Percentiles rank a stretch among this genome's conserved stretches.
Evolutionary conservation across 2,888 invertebrate genomes (phyloP).

Genomic region (Gonocerus acuteangulatus): DNA sequence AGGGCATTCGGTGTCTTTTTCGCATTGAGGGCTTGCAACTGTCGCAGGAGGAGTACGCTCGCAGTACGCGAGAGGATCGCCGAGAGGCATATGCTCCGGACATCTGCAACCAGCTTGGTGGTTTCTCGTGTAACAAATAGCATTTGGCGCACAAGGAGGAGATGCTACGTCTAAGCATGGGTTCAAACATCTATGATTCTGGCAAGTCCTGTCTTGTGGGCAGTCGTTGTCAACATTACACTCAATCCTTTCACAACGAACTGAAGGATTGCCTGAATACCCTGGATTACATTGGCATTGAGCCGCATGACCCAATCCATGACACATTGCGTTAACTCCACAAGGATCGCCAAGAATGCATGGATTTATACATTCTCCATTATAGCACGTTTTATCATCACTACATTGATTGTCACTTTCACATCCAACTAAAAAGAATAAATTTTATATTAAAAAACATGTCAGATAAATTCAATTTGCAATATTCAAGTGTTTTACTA

Average conservation of each 20-base stretch:
- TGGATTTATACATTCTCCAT: slow-evolving; percentile 77
- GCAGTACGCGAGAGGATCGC: slow-evolving; percentile 73
- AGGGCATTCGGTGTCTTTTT: slow-evolving; percentile 73
- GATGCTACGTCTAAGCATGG: slow-evolving; percentile 61
- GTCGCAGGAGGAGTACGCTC: slow-evolving; percentile 47
- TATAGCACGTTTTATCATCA: slow-evolving; percentile 72
- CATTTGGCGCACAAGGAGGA: slow-evolving; percentile 75
- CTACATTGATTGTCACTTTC: slow-evolving; percentile 78
- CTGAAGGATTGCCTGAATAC: slow-evolving; percentile 70
- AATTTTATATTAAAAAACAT: too few relatives aligned
- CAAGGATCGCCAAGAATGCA: slow-evolving; percentile 76
- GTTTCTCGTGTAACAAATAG: slow-evolving; percentile 69
- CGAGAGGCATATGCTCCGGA: slow-evolving; percentile 67
- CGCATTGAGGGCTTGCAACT: slow-evolving; percentile 50
- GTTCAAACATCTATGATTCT: slow-evolving; percentile 64
- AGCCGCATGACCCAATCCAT: slow-evolving; percentile 68
- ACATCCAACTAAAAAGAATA: slow-evolving; percentile 65
- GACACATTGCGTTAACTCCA: slow-evolving; percentile 76
- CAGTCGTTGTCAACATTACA: slow-evolving; percentile 74
- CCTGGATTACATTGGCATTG: slow-evolving; percentile 72
- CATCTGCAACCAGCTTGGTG: slow-evolving; percentile 77
- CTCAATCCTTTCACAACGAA: slow-evolving; percentile 66
- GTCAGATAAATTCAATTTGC: slow-evolving; percentile 22
- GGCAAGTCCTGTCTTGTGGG: slow-evolving; percentile 64
- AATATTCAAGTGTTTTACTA: too few relatives aligned